Conservation (phyloP, 2,888 invertebrate genomes). For the Priocnemis perturbator region DNA sequence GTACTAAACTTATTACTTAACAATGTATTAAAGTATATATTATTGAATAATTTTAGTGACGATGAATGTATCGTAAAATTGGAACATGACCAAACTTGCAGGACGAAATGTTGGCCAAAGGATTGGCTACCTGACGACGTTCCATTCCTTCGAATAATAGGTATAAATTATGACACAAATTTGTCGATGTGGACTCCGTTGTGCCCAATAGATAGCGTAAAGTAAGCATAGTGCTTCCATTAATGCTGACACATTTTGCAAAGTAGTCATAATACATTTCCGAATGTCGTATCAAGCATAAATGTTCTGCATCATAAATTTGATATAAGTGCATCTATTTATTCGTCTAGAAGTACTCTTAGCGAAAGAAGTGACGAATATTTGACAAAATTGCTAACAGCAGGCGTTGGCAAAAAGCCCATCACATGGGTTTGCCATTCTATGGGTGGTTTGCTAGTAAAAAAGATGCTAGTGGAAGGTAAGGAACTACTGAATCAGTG, state of each 20-base stretch:
- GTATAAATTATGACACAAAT: conserved; percentile 92
- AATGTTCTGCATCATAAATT: background rate
- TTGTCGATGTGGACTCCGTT: conserved; percentile 88
- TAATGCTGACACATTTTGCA: conserved; percentile 1
- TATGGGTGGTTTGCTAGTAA: conserved; percentile 96
- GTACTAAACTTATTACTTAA: background rate
- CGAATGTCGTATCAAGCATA: no score
- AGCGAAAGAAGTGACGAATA: conserved; percentile 83
- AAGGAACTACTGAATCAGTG: conserved; percentile 22
- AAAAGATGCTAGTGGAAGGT: conserved; percentile 87
- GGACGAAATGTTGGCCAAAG: conserved; percentile 93
- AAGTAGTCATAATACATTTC: background rate
- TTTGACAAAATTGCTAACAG: conserved; percentile 81
- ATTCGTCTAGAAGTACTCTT: conserved; percentile 76
- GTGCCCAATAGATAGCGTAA: conserved; percentile 79
- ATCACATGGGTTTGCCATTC: conserved; percentile 96
- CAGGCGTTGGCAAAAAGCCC: conserved; percentile 89
- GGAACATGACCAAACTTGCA: conserved; percentile 65
- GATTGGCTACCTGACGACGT: conserved; percentile 94
- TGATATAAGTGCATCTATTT: conserved; percentile 17
- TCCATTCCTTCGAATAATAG: conserved; percentile 85
- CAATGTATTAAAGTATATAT: conserved; percentile 13
- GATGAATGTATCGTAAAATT: conserved; percentile 59
- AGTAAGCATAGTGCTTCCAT: conserved; percentile 59
- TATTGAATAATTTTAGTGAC: conserved; percentile 50